Base-by-base conservation (phyloP, 2,888 invertebrate species). In the Amblyjoppa proteus region DNA sequence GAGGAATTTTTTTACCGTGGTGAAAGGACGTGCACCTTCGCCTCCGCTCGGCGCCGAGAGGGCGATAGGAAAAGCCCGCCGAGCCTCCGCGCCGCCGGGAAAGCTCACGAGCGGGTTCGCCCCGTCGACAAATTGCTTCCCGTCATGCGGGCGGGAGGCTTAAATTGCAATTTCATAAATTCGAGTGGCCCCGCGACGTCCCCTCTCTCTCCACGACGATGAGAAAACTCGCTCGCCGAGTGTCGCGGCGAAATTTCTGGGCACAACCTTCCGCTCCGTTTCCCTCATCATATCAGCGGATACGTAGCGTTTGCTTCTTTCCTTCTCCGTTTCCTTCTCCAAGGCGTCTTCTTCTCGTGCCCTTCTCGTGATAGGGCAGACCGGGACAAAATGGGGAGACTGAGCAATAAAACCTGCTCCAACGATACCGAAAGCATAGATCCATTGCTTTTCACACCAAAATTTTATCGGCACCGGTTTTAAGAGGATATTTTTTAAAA, bases 161-260 rank as follows among this genome's bases (percentile, higher is more conserved):
- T 84, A 89, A 92, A 91, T 92, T 90, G 89, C 91, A 91, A 90
- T 92, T 92, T 92, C 91, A 92, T 91, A 91, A 91, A 91, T 92
- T 91, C 90, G 84, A 89, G 87, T 88, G 87, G 88, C 84, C 66
- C 79, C 66, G 41, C 58, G 41, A 7, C 16, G 16, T 9, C 31
- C 31, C 66, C 25, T 38, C 66, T 38, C 66, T 56, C 61, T 64
- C 70, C 28, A 80, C 56, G 66, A 71, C 73, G 75, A 73, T 61
- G 77, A 61, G 58, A 56, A 81, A 61, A 73, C 74, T 73, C 49
- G 53, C 53, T 38, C 61, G 31, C 20, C 34, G 61, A 41, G 58
- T 51, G 68, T 80, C 61, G 41, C 38, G 34, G 51, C 66, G 56
- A 75, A 85, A 85, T 79, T 85, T 69, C 77, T 64, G 16, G 61